A percentile compares a stretch with the other conserved stretches of the same genome.
phyloP scores from a whole-genome alignment of 2,888 invertebrate genomes.

The Ctenicera cuprea region DNA sequence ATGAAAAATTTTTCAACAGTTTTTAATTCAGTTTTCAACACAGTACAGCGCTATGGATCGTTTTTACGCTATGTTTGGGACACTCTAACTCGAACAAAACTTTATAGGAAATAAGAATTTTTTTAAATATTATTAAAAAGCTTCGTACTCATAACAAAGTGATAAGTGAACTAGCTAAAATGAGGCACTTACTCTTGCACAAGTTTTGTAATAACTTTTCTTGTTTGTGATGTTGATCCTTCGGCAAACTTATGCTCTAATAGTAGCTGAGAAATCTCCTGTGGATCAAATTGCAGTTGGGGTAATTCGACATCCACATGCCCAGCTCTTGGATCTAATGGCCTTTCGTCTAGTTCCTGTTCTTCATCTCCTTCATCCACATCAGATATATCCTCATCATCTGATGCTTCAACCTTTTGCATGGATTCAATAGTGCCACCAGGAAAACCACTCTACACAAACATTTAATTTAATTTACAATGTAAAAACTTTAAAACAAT shows the following conservation, averaged over 20 bases:
- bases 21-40: too few species aligned
- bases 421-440: slow-evolving; percentile 81
- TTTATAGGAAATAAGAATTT: too few species aligned
- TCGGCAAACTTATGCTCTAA: slow-evolving; percentile 73
- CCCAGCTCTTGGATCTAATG: slow-evolving; percentile 86
- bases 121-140: too few species aligned
- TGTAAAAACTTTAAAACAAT: not conserved
- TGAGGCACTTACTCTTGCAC: slow-evolving; percentile 74
- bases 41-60: too few species aligned
- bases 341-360: slow-evolving; percentile 57
- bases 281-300: slow-evolving; percentile 80
- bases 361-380: slow-evolving; percentile 58
- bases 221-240: slow-evolving; percentile 75
- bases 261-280: slow-evolving; percentile 75
- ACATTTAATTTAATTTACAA: slow-evolving; percentile 13
- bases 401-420: slow-evolving; percentile 74
- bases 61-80: too few species aligned
- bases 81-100: too few species aligned
- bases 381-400: slow-evolving; percentile 68
- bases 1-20: too few species aligned
- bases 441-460: slow-evolving; percentile 82
- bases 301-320: slow-evolving; percentile 84
- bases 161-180: too few species aligned
- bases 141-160: too few species aligned
- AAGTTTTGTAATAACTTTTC: slow-evolving; percentile 75